Conservation (phyloP, 2,888 invertebrate genomes). For the Venusia cambrica region DNA sequence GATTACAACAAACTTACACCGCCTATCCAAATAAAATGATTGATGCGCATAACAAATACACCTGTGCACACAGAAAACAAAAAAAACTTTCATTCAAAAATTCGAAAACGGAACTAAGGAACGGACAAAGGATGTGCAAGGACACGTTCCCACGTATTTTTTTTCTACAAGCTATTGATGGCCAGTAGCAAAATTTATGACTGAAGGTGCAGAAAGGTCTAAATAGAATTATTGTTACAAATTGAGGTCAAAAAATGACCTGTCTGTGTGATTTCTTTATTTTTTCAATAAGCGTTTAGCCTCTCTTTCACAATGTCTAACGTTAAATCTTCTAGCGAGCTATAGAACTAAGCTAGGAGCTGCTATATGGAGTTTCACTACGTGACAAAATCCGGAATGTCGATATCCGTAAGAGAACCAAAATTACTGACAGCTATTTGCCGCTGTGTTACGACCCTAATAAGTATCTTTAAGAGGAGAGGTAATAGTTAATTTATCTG, state of each 20-base stretch:
- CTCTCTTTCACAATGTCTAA: too few relatives aligned
- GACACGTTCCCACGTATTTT: constrained; percentile 70
- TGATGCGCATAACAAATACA: constrained; percentile 53
- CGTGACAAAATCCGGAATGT: too few relatives aligned
- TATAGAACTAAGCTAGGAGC: too few relatives aligned
- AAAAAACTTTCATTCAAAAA: constrained; percentile 50
- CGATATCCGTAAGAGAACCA: too few relatives aligned
- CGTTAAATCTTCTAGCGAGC: too few relatives aligned
- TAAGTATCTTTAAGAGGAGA: too few relatives aligned
- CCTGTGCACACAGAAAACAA: constrained; percentile 60
- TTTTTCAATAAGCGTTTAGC: too few relatives aligned
- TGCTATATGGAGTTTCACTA: too few relatives aligned
- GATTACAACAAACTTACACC: constrained; percentile 25
- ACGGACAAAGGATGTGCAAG: constrained; percentile 55
- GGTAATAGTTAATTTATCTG: too few relatives aligned
- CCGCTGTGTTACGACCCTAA: too few relatives aligned
- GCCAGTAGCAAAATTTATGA: constrained; percentile 60
- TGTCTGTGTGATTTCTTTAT: too few relatives aligned
- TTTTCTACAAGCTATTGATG: constrained; percentile 39
- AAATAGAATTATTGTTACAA: constrained; percentile 19
- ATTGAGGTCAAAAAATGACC: constrained; percentile 17
- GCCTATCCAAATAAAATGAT: constrained; percentile 34
- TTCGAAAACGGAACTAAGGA: constrained; percentile 61
- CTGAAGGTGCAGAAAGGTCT: constrained; percentile 45
- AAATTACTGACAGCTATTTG: too few relatives aligned